Evolutionary conservation across 2,113 vertebrate species (phyloP).

Genomic region (Anseranas semipalmata): DNA sequence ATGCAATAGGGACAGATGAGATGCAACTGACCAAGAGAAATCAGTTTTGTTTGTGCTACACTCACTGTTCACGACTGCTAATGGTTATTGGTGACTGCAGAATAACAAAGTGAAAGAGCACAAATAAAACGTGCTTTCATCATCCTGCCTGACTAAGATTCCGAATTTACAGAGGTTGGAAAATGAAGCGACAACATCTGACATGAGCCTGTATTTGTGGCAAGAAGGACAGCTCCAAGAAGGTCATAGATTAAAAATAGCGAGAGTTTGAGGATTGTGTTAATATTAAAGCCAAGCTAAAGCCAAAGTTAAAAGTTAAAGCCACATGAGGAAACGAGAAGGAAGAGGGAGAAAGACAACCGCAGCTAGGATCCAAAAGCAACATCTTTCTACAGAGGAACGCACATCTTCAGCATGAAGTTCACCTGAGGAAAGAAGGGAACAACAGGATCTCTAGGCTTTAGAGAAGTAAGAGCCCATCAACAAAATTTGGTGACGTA

Average conservation of each 20-base stretch:
- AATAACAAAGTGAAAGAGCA: background rate
- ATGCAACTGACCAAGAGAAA: background rate
- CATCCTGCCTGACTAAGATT: background rate
- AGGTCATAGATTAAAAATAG: background rate
- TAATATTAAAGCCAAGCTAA: background rate
- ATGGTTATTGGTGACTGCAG: background rate
- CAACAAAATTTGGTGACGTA: background rate
- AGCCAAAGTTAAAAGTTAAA: background rate
- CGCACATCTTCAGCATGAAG: background rate
- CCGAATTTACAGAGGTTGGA: background rate
- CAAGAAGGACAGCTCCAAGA: background rate
- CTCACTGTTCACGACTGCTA: accelerated
- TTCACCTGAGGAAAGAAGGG: background rate
- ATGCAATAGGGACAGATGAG: background rate
- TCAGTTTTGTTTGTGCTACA: background rate
- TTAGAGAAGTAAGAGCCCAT: background rate
- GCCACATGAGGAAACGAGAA: background rate
- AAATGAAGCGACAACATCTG: background rate
- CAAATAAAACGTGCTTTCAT: background rate
- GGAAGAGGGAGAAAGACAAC: background rate
- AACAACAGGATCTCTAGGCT: background rate
- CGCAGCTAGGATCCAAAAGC: background rate
- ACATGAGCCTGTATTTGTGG: background rate
- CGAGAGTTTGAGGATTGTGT: background rate
- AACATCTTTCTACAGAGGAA: background rate